Conservation (phyloP, 2,888 invertebrate species). For the Macrosiphum euphorbiae region DNA sequence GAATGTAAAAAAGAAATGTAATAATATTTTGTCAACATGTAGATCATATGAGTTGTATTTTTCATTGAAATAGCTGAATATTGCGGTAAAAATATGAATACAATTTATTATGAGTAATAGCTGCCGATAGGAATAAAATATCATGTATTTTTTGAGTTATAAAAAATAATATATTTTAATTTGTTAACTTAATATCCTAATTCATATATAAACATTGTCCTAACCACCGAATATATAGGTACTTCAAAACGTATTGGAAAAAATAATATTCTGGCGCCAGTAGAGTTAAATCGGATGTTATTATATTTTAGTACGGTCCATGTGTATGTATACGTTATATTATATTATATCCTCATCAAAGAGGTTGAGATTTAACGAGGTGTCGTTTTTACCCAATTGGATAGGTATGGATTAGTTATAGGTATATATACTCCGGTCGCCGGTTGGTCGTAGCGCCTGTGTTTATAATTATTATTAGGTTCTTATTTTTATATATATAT, state of each 20-base stretch:
- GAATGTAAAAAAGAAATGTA: not conserved
- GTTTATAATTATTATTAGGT: conserved; percentile 12
- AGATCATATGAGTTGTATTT: not conserved
- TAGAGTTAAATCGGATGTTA: not conserved
- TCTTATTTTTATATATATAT: not conserved
- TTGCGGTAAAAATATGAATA: not conserved
- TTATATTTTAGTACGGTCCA: not conserved
- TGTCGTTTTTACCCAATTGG: conserved; percentile 21
- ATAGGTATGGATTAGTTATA: not conserved
- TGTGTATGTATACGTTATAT: not conserved
- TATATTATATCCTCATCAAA: not conserved
- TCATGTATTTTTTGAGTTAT: not conserved
- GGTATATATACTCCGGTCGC: not conserved
- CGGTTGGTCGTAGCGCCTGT: not conserved
- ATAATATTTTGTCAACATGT: not conserved
- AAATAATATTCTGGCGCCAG: not conserved
- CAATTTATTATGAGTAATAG: not conserved
- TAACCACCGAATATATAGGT: not conserved
- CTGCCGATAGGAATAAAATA: not conserved
- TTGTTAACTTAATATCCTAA: not conserved
- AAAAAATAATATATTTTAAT: not conserved
- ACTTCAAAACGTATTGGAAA: not conserved
- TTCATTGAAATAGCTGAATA: not conserved
- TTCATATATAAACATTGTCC: not conserved
- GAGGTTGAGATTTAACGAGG: not conserved